phyloP scores from a whole-genome alignment of 2,888 invertebrate species.

The Dryomyza anilis region DNA sequence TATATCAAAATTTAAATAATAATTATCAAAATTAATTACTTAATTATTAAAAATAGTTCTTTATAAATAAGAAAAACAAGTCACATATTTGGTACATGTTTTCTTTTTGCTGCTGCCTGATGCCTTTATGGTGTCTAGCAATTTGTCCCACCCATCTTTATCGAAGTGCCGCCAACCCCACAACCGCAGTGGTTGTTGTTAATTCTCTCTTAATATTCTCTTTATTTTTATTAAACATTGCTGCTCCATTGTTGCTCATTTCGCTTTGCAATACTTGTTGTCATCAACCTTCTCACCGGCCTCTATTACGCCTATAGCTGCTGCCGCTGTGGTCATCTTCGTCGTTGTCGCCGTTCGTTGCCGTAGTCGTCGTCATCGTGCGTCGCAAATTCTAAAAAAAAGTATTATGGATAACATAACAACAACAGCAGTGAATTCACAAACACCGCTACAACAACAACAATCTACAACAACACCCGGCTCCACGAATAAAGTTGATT shows the following conservation, averaged over 20 bases:
- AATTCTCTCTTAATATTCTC: background rate
- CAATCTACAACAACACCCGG: conserved; percentile 41
- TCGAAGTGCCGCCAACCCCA: too few relatives aligned
- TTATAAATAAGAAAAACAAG: too few relatives aligned
- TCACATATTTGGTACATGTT: too few relatives aligned
- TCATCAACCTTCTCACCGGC: background rate
- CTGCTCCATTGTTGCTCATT: background rate
- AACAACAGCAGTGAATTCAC: conserved; percentile 37
- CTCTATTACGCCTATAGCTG: too few relatives aligned
- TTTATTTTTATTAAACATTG: background rate
- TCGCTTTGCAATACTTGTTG: conserved; percentile 7
- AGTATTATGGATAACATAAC: conserved; percentile 58
- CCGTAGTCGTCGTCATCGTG: conserved; percentile 19
- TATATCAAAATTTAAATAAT: too few relatives aligned
- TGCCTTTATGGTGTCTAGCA: too few relatives aligned
- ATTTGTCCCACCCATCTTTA: background rate
- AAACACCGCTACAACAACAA: conserved; percentile 33
- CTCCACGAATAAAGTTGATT: conserved; percentile 19
- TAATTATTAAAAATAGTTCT: too few relatives aligned
- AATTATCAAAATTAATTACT: too few relatives aligned
- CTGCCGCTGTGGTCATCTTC: conserved; percentile 18
- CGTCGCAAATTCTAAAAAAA: conserved; percentile 40
- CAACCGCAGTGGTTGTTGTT: too few relatives aligned
- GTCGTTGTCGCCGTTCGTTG: conserved; percentile 4
- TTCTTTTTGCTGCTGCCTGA: too few relatives aligned